Evolutionary conservation across 2,888 invertebrate species (phyloP).

Genomic region (Poecilus cupreus): DNA sequence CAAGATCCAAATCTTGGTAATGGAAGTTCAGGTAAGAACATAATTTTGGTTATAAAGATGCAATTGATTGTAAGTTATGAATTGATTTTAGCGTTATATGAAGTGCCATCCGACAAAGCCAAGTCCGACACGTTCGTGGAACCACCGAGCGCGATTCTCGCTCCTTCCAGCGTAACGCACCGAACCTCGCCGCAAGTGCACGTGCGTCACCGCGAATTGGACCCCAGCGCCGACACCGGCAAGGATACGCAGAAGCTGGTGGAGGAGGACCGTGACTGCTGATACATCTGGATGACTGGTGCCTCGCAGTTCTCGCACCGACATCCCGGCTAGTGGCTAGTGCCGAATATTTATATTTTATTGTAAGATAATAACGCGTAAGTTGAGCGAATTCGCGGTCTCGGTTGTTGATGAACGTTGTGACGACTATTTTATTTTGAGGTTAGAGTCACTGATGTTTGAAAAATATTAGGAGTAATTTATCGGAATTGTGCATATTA

Average conservation of each 20-base stretch:
- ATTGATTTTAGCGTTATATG: slow-evolving; percentile 80
- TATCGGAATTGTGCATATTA: slow-evolving; percentile 9
- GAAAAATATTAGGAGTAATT: neutral
- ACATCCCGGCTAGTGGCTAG: slow-evolving; percentile 53
- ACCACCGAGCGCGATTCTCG: slow-evolving; percentile 83
- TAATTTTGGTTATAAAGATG: neutral
- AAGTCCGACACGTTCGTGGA: slow-evolving; percentile 76
- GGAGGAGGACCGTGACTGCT: slow-evolving; percentile 91
- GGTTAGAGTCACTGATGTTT: slow-evolving; percentile 50
- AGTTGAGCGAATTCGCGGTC: slow-evolving; percentile 1
- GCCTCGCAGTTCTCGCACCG: slow-evolving; percentile 42
- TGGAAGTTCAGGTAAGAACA: slow-evolving; percentile 74
- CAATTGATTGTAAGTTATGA: neutral
- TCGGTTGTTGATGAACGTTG: slow-evolving; percentile 37
- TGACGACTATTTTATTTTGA: slow-evolving; percentile 30
- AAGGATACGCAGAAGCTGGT: slow-evolving; percentile 94
- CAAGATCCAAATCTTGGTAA: slow-evolving; percentile 77
- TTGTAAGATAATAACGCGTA: slow-evolving; percentile 10
- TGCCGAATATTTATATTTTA: slow-evolving; percentile 37
- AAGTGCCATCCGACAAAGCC: slow-evolving; percentile 86
- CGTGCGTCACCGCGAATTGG: slow-evolving; percentile 85
- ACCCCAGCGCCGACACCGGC: slow-evolving; percentile 90
- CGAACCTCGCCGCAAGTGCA: slow-evolving; percentile 84
- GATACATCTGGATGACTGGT: slow-evolving; percentile 66
- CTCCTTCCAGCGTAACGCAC: slow-evolving; percentile 88